Conservation (phyloP, 1,140 invertebrate species). For the Drosophila albomicans region DNA sequence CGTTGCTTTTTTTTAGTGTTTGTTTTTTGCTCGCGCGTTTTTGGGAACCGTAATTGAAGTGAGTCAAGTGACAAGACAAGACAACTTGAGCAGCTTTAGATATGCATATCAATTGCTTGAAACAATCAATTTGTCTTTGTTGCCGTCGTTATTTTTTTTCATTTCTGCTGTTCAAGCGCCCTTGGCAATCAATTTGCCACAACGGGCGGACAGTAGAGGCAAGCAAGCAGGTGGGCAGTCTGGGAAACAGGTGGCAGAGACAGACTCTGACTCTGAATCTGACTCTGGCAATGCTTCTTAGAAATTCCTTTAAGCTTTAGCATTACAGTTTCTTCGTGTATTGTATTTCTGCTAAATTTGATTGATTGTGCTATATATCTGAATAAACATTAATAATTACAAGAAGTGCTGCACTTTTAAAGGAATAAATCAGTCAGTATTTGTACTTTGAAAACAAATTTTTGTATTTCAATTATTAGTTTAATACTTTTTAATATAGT, state of each 20-base stretch:
- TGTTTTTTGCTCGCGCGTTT: neutral
- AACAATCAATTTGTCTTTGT: slow-evolving; percentile 53
- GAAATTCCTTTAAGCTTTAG: neutral
- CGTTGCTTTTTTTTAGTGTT: neutral
- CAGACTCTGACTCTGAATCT: neutral
- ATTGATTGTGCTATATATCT: neutral
- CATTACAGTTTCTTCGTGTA: neutral
- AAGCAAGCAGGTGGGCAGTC: slow-evolving; percentile 15
- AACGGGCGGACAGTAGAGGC: slow-evolving; percentile 19
- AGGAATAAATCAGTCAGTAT: too few species aligned
- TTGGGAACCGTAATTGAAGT: slow-evolving; percentile 34
- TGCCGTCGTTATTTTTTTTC: slow-evolving; percentile 1
- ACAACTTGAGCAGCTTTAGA: slow-evolving; percentile 57
- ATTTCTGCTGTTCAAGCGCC: slow-evolving; percentile 23
- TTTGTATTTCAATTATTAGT: too few species aligned
- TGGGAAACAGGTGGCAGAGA: slow-evolving; percentile 30
- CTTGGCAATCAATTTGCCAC: slow-evolving; percentile 51
- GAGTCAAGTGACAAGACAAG: slow-evolving; percentile 55
- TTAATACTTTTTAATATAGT: too few species aligned
- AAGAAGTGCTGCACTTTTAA: too few species aligned
- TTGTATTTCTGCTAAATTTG: neutral
- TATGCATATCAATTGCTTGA: slow-evolving; percentile 54
- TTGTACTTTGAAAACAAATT: too few species aligned
- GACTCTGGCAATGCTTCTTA: neutral
- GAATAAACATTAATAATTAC: too few species aligned